These are phyloP conservation scores for Sigmodon hispidus DNA, from an alignment of 2,113 vertebrate species.

Conservation along the genomic window DNA sequence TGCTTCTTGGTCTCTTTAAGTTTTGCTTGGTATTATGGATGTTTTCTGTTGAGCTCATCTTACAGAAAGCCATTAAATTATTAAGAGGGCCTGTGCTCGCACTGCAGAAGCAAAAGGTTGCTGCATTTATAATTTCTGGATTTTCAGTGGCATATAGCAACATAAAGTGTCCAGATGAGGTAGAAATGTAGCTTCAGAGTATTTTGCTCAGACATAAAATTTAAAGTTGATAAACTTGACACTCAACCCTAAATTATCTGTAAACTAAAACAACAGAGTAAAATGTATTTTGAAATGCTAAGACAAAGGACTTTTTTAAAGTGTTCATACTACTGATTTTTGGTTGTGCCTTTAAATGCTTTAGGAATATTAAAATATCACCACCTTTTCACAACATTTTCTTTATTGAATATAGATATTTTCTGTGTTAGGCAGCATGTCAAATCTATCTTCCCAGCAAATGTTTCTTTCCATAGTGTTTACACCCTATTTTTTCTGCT, in stretches of 20 bases:
- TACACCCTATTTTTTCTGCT: not conserved
- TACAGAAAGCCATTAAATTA: constrained; percentile 64
- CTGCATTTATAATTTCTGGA: constrained; percentile 24
- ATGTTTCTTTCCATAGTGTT: constrained; percentile 47
- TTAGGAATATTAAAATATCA: constrained; percentile 39
- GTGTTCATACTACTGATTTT: not conserved
- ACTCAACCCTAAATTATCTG: not conserved
- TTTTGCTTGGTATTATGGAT: not conserved
- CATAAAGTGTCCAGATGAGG: not conserved
- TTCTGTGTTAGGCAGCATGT: constrained; percentile 42
- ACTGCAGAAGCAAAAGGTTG: constrained; percentile 30
- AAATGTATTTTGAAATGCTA: constrained; percentile 7
- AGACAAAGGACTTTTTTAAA: constrained; percentile 7
- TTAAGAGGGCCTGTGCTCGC: constrained; percentile 20
- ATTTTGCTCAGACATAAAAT: constrained; percentile 15
- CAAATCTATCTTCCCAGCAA: constrained; percentile 42
- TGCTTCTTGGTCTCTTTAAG: constrained; percentile 33
- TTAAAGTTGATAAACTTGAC: constrained; percentile 43
- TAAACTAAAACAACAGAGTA: constrained; percentile 1
- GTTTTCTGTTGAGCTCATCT: not conserved
- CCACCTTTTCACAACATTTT: not conserved
- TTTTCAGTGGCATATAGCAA: not conserved
- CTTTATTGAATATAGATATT: constrained; percentile 32
- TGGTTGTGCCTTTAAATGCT: not conserved
- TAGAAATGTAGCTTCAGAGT: not conserved